Conservation (phyloP, 2,888 invertebrate species). For the Camponotus fellah region DNA sequence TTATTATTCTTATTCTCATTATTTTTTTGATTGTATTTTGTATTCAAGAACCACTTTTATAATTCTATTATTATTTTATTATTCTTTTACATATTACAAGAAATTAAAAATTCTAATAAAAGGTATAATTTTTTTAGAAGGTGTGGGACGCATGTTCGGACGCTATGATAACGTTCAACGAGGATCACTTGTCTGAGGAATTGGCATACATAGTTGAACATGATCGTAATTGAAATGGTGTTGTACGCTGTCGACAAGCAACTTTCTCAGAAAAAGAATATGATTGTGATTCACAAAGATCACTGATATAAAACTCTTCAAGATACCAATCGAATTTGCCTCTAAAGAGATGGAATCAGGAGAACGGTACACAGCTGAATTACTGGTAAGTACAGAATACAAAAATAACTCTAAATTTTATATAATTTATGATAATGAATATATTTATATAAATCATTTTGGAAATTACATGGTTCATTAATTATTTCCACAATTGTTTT, state of each 20-base stretch:
- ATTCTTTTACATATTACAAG: no score
- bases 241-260: slow-evolving; percentile 91
- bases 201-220: no score
- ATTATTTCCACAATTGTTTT: not conserved
- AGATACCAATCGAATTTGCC: slow-evolving; percentile 78
- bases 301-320: slow-evolving; percentile 88
- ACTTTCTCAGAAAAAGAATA: slow-evolving; percentile 88
- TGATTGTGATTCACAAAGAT: slow-evolving; percentile 91
- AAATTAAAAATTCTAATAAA: no score
- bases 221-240: slow-evolving; percentile 89
- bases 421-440: not conserved
- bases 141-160: no score
- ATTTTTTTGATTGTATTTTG: no score
- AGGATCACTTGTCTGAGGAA: no score
- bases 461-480: not conserved
- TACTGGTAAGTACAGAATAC: slow-evolving; percentile 89
- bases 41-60: no score
- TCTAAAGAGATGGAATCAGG: slow-evolving; percentile 90
- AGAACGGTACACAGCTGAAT: slow-evolving; percentile 88
- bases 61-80: no score
- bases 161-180: no score
- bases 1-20: no score
- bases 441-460: not conserved
- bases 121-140: no score
- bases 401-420: slow-evolving; percentile 18